A percentile compares a stretch with the other conserved stretches of the same genome.
Evolutionary conservation across 1,140 invertebrate genomes (phyloP).

Genomic region (Samia ricini): DNA sequence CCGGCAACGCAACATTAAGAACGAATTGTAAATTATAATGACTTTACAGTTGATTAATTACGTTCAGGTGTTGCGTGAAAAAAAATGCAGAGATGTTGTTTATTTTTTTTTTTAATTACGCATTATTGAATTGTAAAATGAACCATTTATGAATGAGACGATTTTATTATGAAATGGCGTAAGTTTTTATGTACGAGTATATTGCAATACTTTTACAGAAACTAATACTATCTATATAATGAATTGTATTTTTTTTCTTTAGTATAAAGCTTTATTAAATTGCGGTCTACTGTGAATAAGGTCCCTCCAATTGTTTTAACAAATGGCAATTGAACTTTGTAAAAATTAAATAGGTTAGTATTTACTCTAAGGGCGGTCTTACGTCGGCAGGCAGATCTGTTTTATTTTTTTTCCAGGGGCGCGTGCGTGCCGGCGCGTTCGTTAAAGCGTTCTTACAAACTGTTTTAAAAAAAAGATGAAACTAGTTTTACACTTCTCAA

Average conservation of each 20-base stretch:
- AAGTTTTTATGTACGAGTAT: background rate
- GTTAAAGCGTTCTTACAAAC: slow-evolving; percentile 25
- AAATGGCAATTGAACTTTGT: background rate
- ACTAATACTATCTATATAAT: too few relatives aligned
- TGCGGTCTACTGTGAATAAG: too few relatives aligned
- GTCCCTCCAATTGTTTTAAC: background rate
- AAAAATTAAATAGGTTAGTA: slow-evolving; percentile 6
- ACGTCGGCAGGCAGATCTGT: slow-evolving; percentile 15
- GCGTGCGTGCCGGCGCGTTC: slow-evolving; percentile 28
- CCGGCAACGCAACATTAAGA: background rate
- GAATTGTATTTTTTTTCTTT: too few relatives aligned
- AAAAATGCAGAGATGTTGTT: slow-evolving; percentile 16
- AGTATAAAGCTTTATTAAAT: too few relatives aligned
- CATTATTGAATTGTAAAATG: background rate
- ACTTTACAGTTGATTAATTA: slow-evolving; percentile 20
- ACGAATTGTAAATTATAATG: slow-evolving; percentile 2
- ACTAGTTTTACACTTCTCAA: slow-evolving; percentile 19
- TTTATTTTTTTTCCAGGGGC: slow-evolving; percentile 18
- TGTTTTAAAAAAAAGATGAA: slow-evolving; percentile 27
- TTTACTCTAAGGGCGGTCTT: slow-evolving; percentile 17
- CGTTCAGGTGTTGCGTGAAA: slow-evolving; percentile 15
- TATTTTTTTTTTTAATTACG: background rate
- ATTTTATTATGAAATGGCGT: too few relatives aligned
- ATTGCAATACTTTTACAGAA: background rate
- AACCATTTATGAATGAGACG: too few relatives aligned